Evolutionary conservation across 2,888 invertebrate species (phyloP).

Genomic region (Eupeodes luniger): DNA sequence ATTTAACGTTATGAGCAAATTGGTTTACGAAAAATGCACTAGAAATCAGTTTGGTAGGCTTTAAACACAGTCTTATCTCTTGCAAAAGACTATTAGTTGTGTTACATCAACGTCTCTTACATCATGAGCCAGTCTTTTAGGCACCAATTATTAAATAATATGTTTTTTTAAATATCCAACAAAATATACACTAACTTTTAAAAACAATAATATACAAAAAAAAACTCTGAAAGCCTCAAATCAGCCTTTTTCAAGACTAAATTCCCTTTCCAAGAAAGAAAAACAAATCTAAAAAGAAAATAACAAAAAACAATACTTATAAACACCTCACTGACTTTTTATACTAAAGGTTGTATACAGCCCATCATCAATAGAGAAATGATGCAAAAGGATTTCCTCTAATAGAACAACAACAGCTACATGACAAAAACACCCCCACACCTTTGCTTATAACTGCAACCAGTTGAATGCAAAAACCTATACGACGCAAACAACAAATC

Average conservation of each 20-base stretch:
- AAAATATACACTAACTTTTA: no score
- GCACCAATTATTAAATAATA: no score
- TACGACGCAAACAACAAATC: neutral
- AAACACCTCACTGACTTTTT: conserved; percentile 8
- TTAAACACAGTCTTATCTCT: no score
- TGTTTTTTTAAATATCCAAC: no score
- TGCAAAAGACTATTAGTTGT: no score
- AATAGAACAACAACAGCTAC: conserved; percentile 1
- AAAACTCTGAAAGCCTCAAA: neutral
- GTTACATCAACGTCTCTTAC: no score
- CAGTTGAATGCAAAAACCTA: conserved; percentile 61
- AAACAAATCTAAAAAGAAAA: neutral
- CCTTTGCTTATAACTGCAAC: conserved; percentile 39
- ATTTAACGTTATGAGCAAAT: no score
- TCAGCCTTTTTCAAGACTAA: neutral
- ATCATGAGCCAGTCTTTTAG: no score
- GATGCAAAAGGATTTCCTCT: conserved; percentile 4
- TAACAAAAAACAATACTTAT: neutral
- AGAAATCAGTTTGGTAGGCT: no score
- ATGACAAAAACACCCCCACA: neutral
- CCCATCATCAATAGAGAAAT: neutral
- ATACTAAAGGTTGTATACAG: neutral
- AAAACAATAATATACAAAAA: no score
- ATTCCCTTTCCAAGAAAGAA: neutral
- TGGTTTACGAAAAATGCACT: no score